Percentiles rank a stretch among this genome's conserved stretches.
These are phyloP conservation scores for Harpagoxenus sublaevis DNA, from an alignment of 2,888 invertebrate species.

Conservation along the genomic window DNA sequence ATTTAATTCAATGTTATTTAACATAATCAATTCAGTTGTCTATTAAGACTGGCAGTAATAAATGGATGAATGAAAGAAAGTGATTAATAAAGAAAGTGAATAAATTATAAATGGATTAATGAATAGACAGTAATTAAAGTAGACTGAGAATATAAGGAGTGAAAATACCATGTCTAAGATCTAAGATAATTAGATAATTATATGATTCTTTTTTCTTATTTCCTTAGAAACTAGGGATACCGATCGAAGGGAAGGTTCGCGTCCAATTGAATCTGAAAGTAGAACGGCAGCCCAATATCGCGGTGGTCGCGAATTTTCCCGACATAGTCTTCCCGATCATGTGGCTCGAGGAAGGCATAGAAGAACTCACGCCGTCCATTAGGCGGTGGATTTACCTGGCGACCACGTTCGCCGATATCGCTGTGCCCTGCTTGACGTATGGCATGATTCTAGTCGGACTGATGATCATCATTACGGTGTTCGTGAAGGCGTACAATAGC, in stretches of 20 bases:
- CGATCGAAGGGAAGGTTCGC: constrained; percentile 93
- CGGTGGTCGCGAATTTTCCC: constrained; percentile 92
- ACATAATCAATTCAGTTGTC: background rate
- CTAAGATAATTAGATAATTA: background rate
- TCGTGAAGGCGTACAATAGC: constrained; percentile 92
- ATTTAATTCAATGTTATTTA: background rate
- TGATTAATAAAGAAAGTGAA: background rate
- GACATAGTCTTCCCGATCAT: constrained; percentile 94
- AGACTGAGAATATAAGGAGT: background rate
- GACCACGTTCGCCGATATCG: constrained; percentile 92
- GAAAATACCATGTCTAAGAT: background rate
- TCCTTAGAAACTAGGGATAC: constrained; percentile 93
- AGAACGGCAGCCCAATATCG: constrained; percentile 91
- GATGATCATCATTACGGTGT: constrained; percentile 89
- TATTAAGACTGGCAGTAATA: background rate
- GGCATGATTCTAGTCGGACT: constrained; percentile 91
- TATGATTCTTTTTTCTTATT: background rate
- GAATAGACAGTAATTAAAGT: background rate
- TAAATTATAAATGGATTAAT: background rate
- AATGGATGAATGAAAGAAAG: background rate
- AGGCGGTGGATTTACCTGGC: constrained; percentile 93
- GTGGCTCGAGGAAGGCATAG: constrained; percentile 96
- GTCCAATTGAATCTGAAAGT: constrained; percentile 94
- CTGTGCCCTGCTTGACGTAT: constrained; percentile 91
- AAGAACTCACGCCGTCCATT: constrained; percentile 93